Evolutionary conservation across 2,888 invertebrate genomes (phyloP).

Genomic region (Theristus sp.): DNA sequence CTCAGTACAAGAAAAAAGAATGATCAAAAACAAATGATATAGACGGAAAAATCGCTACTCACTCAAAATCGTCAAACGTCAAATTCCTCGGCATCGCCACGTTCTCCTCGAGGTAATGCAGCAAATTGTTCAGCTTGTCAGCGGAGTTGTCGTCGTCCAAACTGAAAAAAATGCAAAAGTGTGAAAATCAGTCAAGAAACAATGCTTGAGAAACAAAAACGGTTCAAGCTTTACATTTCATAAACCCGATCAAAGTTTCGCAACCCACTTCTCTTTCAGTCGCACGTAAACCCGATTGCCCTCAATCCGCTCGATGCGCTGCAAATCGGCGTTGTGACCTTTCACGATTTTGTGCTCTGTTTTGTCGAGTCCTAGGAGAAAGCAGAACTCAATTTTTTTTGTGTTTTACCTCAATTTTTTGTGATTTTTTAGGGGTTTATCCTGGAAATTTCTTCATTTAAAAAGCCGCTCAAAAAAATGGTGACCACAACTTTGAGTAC

Average conservation of each 20-base stretch:
- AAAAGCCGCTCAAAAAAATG: too few species aligned
- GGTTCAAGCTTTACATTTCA: too few species aligned
- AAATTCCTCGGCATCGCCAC: conserved; percentile 24
- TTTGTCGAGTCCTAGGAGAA: conserved; percentile 16
- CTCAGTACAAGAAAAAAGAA: too few species aligned
- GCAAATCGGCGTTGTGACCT: conserved; percentile 13
- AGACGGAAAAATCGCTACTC: background rate
- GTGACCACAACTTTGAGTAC: too few species aligned
- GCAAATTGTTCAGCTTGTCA: conserved; percentile 19
- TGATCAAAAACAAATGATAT: too few species aligned
- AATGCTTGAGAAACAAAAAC: too few species aligned
- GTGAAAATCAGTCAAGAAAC: background rate
- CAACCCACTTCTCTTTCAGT: conserved; percentile 12
- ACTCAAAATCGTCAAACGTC: conserved; percentile 24
- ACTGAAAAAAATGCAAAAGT: background rate
- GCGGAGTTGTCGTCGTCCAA: conserved; percentile 8
- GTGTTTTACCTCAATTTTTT: too few species aligned
- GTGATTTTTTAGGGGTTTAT: too few species aligned
- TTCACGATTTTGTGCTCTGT: conserved; percentile 25
- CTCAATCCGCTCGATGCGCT: conserved; percentile 16
- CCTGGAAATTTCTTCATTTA: too few species aligned
- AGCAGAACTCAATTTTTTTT: too few species aligned
- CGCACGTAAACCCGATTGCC: conserved; percentile 25
- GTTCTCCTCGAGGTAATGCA: conserved; percentile 21
- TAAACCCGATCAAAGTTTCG: too few species aligned